phyloP scores from a whole-genome alignment of 92 coral and sea anemone species.

The Palythoa grandiflora region DNA sequence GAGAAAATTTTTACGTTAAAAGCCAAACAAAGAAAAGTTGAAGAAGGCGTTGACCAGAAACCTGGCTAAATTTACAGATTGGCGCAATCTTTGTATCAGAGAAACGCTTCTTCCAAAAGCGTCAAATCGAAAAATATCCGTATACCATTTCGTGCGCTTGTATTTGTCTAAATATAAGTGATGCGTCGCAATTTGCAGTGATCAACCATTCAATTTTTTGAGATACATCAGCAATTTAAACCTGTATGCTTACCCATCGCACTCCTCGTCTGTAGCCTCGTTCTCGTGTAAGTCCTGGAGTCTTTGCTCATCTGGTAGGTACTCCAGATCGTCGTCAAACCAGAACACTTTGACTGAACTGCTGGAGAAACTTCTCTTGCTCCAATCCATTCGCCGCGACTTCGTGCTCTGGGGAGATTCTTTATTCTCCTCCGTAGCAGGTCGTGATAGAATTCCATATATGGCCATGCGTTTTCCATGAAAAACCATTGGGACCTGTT shows the following conservation, averaged over 20 bases:
- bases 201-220: background rate
- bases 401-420: conserved; percentile 80
- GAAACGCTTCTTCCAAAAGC: too few species aligned
- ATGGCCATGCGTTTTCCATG: conserved; percentile 80
- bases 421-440: conserved; percentile 69
- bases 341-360: conserved; percentile 95
- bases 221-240: background rate
- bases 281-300: conserved; percentile 63
- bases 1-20: too few species aligned
- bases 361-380: conserved; percentile 79
- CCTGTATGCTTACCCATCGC: conserved; percentile 39
- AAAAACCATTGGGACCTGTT: conserved; percentile 71
- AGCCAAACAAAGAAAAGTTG: too few species aligned
- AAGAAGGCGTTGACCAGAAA: too few species aligned
- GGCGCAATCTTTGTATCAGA: too few species aligned
- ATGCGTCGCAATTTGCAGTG: too few species aligned
- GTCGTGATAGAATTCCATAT: conserved; percentile 85
- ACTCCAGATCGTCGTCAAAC: conserved; percentile 97
- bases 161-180: too few species aligned
- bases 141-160: too few species aligned
- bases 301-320: conserved; percentile 83
- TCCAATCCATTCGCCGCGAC: conserved; percentile 75
- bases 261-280: conserved; percentile 37
- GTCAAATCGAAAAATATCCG: too few species aligned
- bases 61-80: too few species aligned